Conservation (phyloP, 2,113 vertebrate genomes). For the Hystrix cristata region DNA sequence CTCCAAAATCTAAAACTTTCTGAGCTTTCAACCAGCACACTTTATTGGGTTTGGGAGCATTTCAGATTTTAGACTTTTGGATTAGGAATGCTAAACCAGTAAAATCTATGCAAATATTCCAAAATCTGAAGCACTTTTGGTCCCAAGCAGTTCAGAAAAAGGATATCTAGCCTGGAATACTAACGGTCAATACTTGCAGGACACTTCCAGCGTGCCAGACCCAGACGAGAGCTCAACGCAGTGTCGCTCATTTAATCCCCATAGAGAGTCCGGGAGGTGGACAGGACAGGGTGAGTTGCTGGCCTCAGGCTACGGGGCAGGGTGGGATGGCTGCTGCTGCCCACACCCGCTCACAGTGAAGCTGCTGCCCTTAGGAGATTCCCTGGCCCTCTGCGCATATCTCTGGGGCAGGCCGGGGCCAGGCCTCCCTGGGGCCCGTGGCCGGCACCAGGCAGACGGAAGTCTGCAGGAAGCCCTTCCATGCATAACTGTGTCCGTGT, state of each 20-base stretch:
- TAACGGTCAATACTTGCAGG: neutral
- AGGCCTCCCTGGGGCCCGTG: neutral
- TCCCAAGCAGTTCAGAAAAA: neutral
- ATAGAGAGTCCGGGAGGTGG: neutral
- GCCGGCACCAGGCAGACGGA: neutral
- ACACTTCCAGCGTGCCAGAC: neutral
- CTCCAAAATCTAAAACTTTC: neutral
- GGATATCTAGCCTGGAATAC: neutral
- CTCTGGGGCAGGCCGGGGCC: neutral
- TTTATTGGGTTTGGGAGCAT: neutral
- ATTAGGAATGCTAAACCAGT: neutral
- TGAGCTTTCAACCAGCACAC: neutral
- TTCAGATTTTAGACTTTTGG: neutral
- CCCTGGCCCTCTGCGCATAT: rapidly evolving
- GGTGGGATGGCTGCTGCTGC: neutral
- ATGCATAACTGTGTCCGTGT: neutral
- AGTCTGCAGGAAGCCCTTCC: neutral
- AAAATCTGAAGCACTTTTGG: neutral
- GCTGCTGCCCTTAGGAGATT: neutral
- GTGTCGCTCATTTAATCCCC: neutral
- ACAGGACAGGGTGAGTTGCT: neutral
- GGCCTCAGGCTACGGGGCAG: neutral
- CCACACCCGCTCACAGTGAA: rapidly evolving
- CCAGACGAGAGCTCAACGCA: neutral
- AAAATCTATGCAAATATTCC: neutral